Conservation (phyloP, 2,113 vertebrate genomes). For the Pholis gunnellus region DNA sequence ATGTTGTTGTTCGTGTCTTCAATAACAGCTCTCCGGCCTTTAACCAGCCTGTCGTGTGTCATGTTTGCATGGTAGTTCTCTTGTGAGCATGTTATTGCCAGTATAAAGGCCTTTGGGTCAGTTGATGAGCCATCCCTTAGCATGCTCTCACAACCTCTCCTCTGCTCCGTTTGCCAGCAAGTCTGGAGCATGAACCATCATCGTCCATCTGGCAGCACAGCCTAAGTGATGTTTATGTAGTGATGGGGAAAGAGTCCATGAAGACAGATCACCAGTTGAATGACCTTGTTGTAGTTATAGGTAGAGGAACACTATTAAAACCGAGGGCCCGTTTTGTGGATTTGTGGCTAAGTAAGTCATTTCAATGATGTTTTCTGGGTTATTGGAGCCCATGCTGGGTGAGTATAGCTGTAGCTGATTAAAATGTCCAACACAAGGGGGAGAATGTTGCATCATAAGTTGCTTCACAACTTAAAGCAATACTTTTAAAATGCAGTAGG, state of each 20-base stretch:
- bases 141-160: conserved; percentile 43
- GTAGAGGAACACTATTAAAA: conserved; percentile 1
- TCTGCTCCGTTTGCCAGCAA: conserved; percentile 58
- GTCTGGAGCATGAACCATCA: conserved; percentile 51
- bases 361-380: not conserved
- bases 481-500: not conserved
- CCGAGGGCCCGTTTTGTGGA: not conserved
- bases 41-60: conserved; percentile 22
- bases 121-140: conserved; percentile 52
- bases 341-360: conserved; percentile 1
- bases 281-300: conserved; percentile 9
- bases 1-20: conserved; percentile 43
- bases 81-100: conserved; percentile 33
- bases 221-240: conserved; percentile 57
- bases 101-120: conserved; percentile 6
- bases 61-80: conserved; percentile 13
- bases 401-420: not conserved
- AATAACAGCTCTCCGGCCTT: conserved; percentile 6
- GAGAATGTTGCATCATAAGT: not conserved
- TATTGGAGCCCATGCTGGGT: not conserved
- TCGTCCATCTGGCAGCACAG: conserved; percentile 69
- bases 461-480: not conserved
- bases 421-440: not conserved
- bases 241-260: conserved; percentile 39
- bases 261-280: conserved; percentile 33